Percentiles rank a stretch among this genome's conserved stretches.
Conservation (phyloP, 2,797 vertebrate genomes). For the Hyperoplus immaculatus region DNA sequence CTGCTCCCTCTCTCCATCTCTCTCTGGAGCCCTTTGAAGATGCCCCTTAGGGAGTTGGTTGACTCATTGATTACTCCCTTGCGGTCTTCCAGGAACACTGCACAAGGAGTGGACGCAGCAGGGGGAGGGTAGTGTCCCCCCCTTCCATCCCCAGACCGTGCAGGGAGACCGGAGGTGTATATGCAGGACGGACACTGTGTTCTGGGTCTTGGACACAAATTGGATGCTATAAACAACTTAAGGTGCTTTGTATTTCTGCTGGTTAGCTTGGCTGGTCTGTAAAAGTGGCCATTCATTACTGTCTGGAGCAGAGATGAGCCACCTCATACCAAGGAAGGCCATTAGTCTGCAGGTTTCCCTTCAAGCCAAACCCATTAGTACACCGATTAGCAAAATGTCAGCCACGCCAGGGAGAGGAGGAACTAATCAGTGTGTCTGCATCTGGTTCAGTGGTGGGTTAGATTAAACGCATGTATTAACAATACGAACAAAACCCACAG, state of each 20-base stretch:
- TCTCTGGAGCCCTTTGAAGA: slow-evolving; percentile 78
- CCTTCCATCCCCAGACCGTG: not conserved
- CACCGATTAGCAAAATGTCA: slow-evolving; percentile 35
- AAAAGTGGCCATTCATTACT: slow-evolving; percentile 58
- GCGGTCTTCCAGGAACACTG: slow-evolving; percentile 75
- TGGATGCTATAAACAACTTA: slow-evolving; percentile 56
- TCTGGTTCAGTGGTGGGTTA: slow-evolving; percentile 2
- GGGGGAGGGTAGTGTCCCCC: slow-evolving; percentile 52
- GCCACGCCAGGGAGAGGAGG: slow-evolving; percentile 5
- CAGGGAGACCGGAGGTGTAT: slow-evolving; percentile 37
- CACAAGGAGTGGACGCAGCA: slow-evolving; percentile 63
- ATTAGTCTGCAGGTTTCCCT: slow-evolving; percentile 28
- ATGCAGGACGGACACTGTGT: slow-evolving; percentile 43
- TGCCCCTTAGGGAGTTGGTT: slow-evolving; percentile 77
- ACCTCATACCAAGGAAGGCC: slow-evolving; percentile 26
- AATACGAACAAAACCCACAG: not conserved
- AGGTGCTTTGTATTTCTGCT: slow-evolving; percentile 55
- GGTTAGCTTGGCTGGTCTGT: slow-evolving; percentile 35
- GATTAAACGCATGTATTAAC: not conserved
- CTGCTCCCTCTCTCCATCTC: slow-evolving; percentile 67
- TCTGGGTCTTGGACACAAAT: slow-evolving; percentile 52
- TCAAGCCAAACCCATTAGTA: slow-evolving; percentile 50
- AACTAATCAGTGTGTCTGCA: slow-evolving; percentile 15
- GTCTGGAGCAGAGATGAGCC: slow-evolving; percentile 35
- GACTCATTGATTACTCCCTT: slow-evolving; percentile 81